Evolutionary conservation across 2,888 invertebrate species (phyloP), one percentile per base, ranked within the genome.

Genomic region (Ommatoiulus sabulosus): DNA sequence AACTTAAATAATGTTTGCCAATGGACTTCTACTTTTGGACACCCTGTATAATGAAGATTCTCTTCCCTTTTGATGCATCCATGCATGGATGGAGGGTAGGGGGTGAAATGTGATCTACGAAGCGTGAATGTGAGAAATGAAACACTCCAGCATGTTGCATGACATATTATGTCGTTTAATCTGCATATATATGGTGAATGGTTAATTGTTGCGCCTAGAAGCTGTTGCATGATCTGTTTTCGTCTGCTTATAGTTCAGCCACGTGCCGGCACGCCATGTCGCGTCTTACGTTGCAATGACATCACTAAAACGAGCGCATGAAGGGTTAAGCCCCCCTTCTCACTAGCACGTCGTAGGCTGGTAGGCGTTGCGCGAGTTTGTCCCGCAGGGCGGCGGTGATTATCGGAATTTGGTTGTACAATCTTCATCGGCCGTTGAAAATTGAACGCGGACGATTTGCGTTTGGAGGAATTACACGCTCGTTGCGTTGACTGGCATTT

Each of bases 401-500:
- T 63, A 72, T 72, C 72, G 72, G 72, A 72, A 24, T 72, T 72
- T 24, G 10, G 24, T 72, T 72, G 10, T 72, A 24, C 35, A 72
- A 24, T 72, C 72, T 72, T 72, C 72, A 72, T 72, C 24, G 72
- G 24, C 24, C 12, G 72, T 72, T 72, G 72, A 72, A 72, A 24
- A 72, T 72, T 72, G 72, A 72, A 72, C 72, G 44, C 44, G 44
- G 85, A 85, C 85, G 85, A 85, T 85, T 8, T 85, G 44, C 44
- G 44, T 44, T 85, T 44, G 44, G 44, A 20, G 10, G 44, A 85
- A 85, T 85, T 85, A 85, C 85, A 46, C 85, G 85, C 85, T 46
- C 85, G 44, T 85, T 85, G 85, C 46, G 44, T 15, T 87, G 87
- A 87, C 52, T 87, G 87, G 24, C 87, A 52, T 87, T 85, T 87